phyloP scores from a whole-genome alignment of 2,888 invertebrate genomes.

The Cremastobaeus sp. region DNA sequence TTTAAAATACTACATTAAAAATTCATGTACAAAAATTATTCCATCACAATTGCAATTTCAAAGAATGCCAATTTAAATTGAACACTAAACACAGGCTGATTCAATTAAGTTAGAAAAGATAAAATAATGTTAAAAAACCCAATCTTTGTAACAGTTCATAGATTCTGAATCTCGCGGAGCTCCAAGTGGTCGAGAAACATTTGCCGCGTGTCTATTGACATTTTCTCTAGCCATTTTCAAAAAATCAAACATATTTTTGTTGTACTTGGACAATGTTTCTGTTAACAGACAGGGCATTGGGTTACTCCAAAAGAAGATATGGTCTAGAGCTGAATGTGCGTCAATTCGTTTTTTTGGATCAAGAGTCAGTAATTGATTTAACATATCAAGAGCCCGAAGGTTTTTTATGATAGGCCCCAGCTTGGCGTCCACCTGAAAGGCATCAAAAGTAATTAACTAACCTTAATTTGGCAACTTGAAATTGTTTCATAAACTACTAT shows the following conservation, averaged over 20 bases:
- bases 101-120: too few species aligned
- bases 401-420: slow-evolving; percentile 94
- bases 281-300: slow-evolving; percentile 95
- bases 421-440: slow-evolving; percentile 84
- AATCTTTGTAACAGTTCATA: too few species aligned
- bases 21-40: too few species aligned
- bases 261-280: slow-evolving; percentile 94
- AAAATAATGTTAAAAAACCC: too few species aligned
- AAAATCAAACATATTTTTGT: slow-evolving; percentile 97
- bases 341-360: slow-evolving; percentile 94
- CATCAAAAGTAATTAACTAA: not conserved
- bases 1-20: too few species aligned
- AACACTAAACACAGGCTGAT: too few species aligned
- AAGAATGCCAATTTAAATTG: too few species aligned
- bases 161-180: too few species aligned
- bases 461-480: not conserved
- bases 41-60: too few species aligned
- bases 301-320: slow-evolving; percentile 99
- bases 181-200: too few species aligned
- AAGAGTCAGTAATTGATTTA: slow-evolving; percentile 93
- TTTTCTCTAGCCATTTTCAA: too few species aligned
- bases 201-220: too few species aligned
- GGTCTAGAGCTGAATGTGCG: slow-evolving; percentile 95
- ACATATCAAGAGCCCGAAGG: slow-evolving; percentile 92
- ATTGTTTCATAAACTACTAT: not conserved